Conservation (phyloP, 2,113 vertebrate genomes). For the Pithys albifrons region DNA sequence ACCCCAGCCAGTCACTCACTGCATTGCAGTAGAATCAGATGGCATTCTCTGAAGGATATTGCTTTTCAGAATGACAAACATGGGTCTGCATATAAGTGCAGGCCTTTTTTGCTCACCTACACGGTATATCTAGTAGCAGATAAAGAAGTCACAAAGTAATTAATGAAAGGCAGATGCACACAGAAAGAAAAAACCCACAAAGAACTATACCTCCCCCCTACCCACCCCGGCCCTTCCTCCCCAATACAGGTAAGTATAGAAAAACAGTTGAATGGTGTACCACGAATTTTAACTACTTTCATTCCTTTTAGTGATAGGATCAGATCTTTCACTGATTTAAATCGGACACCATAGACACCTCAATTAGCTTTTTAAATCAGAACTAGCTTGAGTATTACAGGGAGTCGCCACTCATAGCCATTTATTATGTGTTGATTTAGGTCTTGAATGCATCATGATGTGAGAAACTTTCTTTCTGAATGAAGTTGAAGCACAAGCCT, state of each 20-base stretch:
- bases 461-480: not conserved
- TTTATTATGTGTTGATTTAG: not conserved
- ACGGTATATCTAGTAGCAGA: not conserved
- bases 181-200: not conserved
- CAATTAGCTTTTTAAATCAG: not conserved
- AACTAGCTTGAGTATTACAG: not conserved
- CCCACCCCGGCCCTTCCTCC: too few species aligned
- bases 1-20: constrained; percentile 15
- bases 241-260: not conserved
- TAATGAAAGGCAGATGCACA: not conserved
- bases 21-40: constrained; percentile 25
- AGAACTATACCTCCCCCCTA: accelerated
- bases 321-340: not conserved
- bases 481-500: not conserved
- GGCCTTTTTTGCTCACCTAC: not conserved
- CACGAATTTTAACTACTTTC: not conserved
- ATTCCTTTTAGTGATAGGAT: not conserved
- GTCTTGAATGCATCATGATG: not conserved
- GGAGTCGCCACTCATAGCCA: not conserved
- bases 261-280: not conserved
- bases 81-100: not conserved
- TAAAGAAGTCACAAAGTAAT: not conserved
- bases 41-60: not conserved
- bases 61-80: constrained; percentile 1
- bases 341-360: not conserved